Base-by-base conservation (phyloP, 2,888 invertebrate genomes). In the Drosophila tanythrix region DNA sequence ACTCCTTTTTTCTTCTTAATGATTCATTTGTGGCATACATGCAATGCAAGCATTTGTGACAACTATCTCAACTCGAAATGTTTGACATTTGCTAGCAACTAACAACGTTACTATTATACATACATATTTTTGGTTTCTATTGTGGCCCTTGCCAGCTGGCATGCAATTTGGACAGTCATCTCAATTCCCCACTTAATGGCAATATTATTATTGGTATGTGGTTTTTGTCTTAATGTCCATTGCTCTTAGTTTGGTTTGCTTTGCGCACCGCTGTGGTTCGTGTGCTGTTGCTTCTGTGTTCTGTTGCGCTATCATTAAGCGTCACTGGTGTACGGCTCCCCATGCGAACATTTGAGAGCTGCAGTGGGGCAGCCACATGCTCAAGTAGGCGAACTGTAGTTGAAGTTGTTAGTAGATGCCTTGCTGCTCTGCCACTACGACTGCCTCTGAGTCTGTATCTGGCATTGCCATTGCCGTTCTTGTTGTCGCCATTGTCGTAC, bases 251-350 rank as follows among this genome's bases (percentile, higher is more conserved):
- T 61, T 79, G 64, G 75, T 64, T 79, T 56, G 27, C 52, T 62
- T 81, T 53, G 40, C 27, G 18, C 51, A 46, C 38, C 48, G 70
- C 60, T 73, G 64, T 58, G 77, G 83, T 82, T 68, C 77, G 71
- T 21, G 70, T 83, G 70, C 70, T 59, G 64, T 48, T 64, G 38
- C 40, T 40, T 27, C 25, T 48, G 21, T 66, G 18, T 52, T 74
- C 88, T 89, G 84, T 83, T 89, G 89, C 89, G 88, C 85, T 89
- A 84, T 88, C 89, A 85, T 89, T 82, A 88, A 82, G 89, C 88
- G 77, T 66, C 85, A 89, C 89, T 89, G 82, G 85, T 87, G 84
- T 87, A 83, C 74, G 82, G 68, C 79, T 79, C 85, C 89, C 89
- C 73, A 79, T 76, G 81, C 75, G 83, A 64, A 74, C 77, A 81